phyloP scores from a whole-genome alignment of 2,113 vertebrate genomes.

The Pteronura brasiliensis region DNA sequence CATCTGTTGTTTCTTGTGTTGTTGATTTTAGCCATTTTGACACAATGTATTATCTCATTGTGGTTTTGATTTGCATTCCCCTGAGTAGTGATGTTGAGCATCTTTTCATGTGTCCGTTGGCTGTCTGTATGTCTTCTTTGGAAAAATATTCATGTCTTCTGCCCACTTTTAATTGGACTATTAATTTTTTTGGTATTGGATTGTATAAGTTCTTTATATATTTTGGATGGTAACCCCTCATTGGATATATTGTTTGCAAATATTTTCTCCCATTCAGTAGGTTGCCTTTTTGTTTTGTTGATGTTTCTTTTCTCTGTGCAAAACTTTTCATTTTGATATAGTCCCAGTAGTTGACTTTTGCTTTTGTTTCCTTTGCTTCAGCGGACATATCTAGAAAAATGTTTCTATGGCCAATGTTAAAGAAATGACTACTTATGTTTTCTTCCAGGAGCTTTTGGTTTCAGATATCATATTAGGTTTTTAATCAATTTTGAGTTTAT shows the following conservation, averaged over 20 bases:
- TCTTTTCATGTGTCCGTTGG: not conserved
- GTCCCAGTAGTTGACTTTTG: not conserved
- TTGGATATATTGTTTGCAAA: not conserved
- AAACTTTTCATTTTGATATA: not conserved
- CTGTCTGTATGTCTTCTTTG: not conserved
- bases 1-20: not conserved
- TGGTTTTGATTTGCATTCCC: not conserved
- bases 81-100: not conserved
- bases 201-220: not conserved
- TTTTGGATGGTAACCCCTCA: not conserved
- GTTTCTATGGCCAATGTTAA: not conserved
- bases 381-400: not conserved
- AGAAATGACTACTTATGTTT: not conserved
- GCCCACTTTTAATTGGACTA: not conserved
- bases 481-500: not conserved
- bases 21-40: not conserved
- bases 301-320: not conserved
- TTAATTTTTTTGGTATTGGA: not conserved
- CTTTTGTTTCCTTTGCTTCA: not conserved
- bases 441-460: not conserved
- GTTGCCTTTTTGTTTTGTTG: not conserved
- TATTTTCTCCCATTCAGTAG: not conserved
- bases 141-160: not conserved
- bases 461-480: not conserved
- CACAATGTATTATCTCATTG: not conserved